Percentiles rank a stretch among this genome's conserved stretches.
These are phyloP conservation scores for Helicoverpa assulta DNA, from an alignment of 2,888 invertebrate genomes.

Conservation along the genomic window DNA sequence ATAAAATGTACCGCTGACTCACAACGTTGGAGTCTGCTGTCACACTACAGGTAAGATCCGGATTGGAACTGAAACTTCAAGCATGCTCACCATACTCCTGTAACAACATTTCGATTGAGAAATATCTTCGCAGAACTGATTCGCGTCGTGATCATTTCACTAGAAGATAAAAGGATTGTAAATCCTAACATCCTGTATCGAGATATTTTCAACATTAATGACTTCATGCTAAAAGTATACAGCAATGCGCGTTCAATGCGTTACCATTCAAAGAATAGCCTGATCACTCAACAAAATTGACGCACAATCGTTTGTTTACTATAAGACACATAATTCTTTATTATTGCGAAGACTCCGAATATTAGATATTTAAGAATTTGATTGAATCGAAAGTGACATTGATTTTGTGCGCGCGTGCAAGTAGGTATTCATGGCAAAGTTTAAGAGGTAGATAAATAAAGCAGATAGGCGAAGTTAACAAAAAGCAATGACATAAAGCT, in stretches of 20 bases:
- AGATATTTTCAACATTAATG: conserved; percentile 78
- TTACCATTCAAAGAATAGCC: conserved; percentile 71
- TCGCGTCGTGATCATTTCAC: not conserved
- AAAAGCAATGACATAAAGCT: no score
- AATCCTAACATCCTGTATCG: conserved; percentile 70
- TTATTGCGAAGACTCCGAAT: conserved; percentile 13
- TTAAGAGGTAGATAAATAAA: not conserved
- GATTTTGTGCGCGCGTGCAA: not conserved
- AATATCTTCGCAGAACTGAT: not conserved
- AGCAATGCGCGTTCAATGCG: conserved; percentile 36
- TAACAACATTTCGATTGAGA: not conserved
- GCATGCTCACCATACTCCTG: not conserved
- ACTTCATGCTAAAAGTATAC: conserved; percentile 84
- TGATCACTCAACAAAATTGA: conserved; percentile 53
- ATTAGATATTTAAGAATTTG: conserved; percentile 5
- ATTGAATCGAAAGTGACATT: not conserved
- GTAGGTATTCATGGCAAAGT: not conserved
- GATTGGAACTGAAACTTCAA: conserved; percentile 3
- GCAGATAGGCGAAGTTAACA: no score
- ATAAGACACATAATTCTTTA: conserved; percentile 30
- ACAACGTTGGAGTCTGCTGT: conserved; percentile 10
- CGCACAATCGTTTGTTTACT: conserved; percentile 46
- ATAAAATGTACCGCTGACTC: conserved; percentile 35
- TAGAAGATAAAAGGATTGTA: not conserved
- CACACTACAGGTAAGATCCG: not conserved